Evolutionary conservation across 2,113 vertebrate species (phyloP).

Genomic region (Callionymus lyra): DNA sequence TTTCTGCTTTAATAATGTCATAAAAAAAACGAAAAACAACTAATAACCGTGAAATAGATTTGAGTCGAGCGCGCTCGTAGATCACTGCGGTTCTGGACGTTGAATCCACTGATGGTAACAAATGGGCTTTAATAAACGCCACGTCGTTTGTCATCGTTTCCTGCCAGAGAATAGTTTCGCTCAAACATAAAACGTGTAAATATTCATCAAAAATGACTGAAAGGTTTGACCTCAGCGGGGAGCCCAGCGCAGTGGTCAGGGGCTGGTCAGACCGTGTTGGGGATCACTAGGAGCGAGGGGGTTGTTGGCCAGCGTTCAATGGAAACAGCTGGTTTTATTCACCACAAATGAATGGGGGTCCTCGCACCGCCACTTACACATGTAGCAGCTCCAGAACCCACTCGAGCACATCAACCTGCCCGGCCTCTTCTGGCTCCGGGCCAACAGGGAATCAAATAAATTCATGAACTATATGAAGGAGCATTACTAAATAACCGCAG

Average conservation of each 20-base stretch:
- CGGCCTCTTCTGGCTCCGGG: constrained; percentile 32
- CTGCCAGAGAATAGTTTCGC: constrained; percentile 4
- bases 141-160: constrained; percentile 1
- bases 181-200: no score
- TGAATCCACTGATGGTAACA: neutral
- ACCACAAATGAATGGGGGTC: constrained; percentile 36
- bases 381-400: constrained; percentile 7
- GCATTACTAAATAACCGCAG: constrained; percentile 52
- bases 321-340: constrained; percentile 62
- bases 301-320: constrained; percentile 46
- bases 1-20: constrained; percentile 1
- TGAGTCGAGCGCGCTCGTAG: constrained; percentile 2
- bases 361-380: neutral
- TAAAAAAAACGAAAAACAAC: neutral
- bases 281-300: constrained; percentile 25
- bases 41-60: constrained; percentile 9
- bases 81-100: constrained; percentile 1
- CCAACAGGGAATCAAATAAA: constrained; percentile 39
- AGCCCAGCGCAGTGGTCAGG: constrained; percentile 17
- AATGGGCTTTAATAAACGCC: neutral
- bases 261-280: constrained; percentile 25
- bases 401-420: constrained; percentile 24
- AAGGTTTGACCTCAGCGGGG: constrained; percentile 18
- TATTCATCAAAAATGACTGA: no score
- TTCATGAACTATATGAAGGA: constrained; percentile 38